Percentiles rank a stretch among this genome's conserved stretches.
Conservation (phyloP, 2,888 invertebrate genomes). For the Tetranychus truncatus region DNA sequence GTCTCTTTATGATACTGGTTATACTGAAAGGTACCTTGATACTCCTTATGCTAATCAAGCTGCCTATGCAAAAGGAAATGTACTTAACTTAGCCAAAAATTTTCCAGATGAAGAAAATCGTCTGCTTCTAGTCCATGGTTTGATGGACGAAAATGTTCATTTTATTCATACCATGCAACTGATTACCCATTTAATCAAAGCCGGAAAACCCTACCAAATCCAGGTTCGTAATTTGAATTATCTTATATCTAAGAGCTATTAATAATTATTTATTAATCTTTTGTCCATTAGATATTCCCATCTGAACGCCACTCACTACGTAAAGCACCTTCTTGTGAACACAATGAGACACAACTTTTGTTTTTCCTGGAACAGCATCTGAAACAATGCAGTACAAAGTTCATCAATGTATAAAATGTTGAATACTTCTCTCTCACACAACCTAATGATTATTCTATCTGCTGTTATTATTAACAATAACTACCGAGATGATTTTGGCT, state of each 20-base stretch:
- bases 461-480: no score
- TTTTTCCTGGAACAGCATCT: slow-evolving; percentile 60
- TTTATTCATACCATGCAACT: slow-evolving; percentile 85
- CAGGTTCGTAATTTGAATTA: slow-evolving; percentile 40
- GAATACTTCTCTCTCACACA: no score
- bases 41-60: slow-evolving; percentile 52
- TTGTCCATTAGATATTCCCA: slow-evolving; percentile 52
- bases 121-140: slow-evolving; percentile 80
- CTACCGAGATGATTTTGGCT: no score
- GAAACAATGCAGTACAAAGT: background rate
- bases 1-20: slow-evolving; percentile 93
- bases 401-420: background rate
- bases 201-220: slow-evolving; percentile 87
- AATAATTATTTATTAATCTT: slow-evolving; percentile 6
- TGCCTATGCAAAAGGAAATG: slow-evolving; percentile 66
- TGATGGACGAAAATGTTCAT: slow-evolving; percentile 97
- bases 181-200: slow-evolving; percentile 66
- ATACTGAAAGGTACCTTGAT: slow-evolving; percentile 94
- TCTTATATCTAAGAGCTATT: background rate
- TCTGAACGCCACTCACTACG: slow-evolving; percentile 87
- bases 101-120: slow-evolving; percentile 68
- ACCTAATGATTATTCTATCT: no score
- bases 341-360: slow-evolving; percentile 82
- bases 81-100: slow-evolving; percentile 60
- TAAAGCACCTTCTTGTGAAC: slow-evolving; percentile 79